These are phyloP conservation scores for Oreotrochilus melanogaster DNA, from an alignment of 2,113 vertebrate genomes.

Conservation along the genomic window DNA sequence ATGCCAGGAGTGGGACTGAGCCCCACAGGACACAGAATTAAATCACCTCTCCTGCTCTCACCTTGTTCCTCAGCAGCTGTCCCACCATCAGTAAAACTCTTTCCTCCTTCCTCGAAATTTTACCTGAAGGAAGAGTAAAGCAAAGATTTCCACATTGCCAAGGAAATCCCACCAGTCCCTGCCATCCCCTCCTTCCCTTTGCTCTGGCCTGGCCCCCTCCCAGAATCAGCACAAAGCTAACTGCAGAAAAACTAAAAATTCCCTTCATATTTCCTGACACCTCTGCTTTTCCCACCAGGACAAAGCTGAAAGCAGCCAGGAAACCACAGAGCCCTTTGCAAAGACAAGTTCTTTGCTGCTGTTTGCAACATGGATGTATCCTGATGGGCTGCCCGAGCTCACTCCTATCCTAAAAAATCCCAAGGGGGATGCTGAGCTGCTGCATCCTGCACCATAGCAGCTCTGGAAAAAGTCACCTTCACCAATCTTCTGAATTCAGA, in stretches of 20 bases:
- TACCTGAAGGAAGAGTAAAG: background rate
- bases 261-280: background rate
- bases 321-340: background rate
- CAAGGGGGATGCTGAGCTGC: background rate
- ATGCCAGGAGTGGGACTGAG: background rate
- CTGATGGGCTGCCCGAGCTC: background rate
- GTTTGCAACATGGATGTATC: background rate
- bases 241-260: background rate
- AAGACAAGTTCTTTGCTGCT: background rate
- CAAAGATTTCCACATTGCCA: background rate
- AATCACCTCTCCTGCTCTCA: background rate
- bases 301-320: background rate
- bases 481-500: rapidly evolving
- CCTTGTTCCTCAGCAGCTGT: background rate
- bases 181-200: background rate
- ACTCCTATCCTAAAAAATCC: background rate
- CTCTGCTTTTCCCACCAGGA: background rate
- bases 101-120: background rate
- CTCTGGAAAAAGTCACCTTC: background rate
- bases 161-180: background rate
- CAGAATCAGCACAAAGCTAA: background rate
- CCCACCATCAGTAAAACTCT: background rate
- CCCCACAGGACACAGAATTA: background rate
- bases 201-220: background rate
- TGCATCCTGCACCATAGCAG: background rate